Evolutionary conservation across 1,140 invertebrate species (phyloP).

Genomic region (Sminthurides bifidus): DNA sequence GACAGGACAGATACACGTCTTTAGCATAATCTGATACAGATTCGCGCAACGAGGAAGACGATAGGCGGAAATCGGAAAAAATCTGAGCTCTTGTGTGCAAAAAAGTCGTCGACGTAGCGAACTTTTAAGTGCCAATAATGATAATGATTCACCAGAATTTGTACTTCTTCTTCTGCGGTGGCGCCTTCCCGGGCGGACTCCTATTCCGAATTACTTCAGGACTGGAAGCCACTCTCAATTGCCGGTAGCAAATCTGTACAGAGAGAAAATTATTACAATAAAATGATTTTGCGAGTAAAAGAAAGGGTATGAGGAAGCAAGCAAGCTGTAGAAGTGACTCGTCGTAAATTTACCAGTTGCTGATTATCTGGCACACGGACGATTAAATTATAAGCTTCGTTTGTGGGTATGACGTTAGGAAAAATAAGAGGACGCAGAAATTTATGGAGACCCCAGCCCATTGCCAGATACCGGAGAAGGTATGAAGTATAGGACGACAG

Average conservation of each 20-base stretch:
- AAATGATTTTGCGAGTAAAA: not conserved
- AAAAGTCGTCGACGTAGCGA: too few relatives aligned
- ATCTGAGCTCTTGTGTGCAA: too few relatives aligned
- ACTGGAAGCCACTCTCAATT: conserved; percentile 6
- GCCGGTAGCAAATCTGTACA: conserved; percentile 21
- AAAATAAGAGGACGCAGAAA: conserved; percentile 86
- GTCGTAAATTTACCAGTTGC: conserved; percentile 56
- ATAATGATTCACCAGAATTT: conserved; percentile 27
- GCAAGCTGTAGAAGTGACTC: not conserved
- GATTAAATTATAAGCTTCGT: conserved; percentile 90
- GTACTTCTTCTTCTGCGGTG: conserved; percentile 25
- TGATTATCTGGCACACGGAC: conserved; percentile 92
- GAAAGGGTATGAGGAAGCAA: conserved; percentile 2
- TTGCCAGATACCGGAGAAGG: conserved; percentile 80
- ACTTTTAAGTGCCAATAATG: not conserved
- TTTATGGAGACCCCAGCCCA: conserved; percentile 96
- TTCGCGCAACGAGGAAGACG: too few relatives aligned
- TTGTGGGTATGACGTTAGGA: conserved; percentile 91
- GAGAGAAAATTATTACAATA: not conserved
- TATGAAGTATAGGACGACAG: conserved; percentile 73
- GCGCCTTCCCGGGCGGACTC: conserved; percentile 20
- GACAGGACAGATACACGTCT: too few relatives aligned
- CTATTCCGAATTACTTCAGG: conserved; percentile 21
- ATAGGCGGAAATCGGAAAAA: too few relatives aligned
- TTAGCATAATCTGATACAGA: too few relatives aligned